phyloP scores from a whole-genome alignment of 2,888 invertebrate genomes.

The Brachypterus glaber region DNA sequence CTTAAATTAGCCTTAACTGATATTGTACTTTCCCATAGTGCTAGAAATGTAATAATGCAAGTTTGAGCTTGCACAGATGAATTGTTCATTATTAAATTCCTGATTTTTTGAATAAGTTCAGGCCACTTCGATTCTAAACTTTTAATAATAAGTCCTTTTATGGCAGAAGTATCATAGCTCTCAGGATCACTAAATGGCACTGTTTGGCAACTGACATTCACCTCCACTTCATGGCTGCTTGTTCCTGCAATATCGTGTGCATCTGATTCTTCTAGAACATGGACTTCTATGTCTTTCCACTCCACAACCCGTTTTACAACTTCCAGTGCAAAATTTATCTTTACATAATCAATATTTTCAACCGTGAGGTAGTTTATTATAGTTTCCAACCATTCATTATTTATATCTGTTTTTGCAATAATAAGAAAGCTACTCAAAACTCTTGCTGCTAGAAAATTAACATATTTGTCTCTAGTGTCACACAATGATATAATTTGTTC shows the following conservation, averaged over 20 bases:
- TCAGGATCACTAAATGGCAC: slow-evolving; percentile 66
- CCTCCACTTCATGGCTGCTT: slow-evolving; percentile 24
- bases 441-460: slow-evolving; percentile 70
- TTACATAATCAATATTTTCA: slow-evolving; percentile 56
- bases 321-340: slow-evolving; percentile 76
- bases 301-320: slow-evolving; percentile 80
- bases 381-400: slow-evolving; percentile 70
- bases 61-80: slow-evolving; percentile 56
- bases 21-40: slow-evolving; percentile 82
- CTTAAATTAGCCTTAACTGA: slow-evolving; percentile 85
- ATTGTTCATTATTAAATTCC: slow-evolving; percentile 48
- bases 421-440: slow-evolving; percentile 76
- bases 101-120: slow-evolving; percentile 63
- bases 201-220: slow-evolving; percentile 44
- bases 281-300: slow-evolving; percentile 75
- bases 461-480: slow-evolving; percentile 67
- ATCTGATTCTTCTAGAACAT: slow-evolving; percentile 63
- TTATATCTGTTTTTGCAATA: slow-evolving; percentile 71
- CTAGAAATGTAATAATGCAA: slow-evolving; percentile 70
- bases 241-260: slow-evolving; percentile 32
- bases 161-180: slow-evolving; percentile 74
- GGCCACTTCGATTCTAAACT: slow-evolving; percentile 80
- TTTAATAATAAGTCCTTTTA: slow-evolving; percentile 79
- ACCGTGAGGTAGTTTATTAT: slow-evolving; percentile 63
- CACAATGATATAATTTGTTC: slow-evolving; percentile 75